A percentile compares a stretch with the other conserved stretches of the same genome.
phyloP scores from a whole-genome alignment of 2,113 vertebrate genomes.

The Urocitellus parryii region DNA sequence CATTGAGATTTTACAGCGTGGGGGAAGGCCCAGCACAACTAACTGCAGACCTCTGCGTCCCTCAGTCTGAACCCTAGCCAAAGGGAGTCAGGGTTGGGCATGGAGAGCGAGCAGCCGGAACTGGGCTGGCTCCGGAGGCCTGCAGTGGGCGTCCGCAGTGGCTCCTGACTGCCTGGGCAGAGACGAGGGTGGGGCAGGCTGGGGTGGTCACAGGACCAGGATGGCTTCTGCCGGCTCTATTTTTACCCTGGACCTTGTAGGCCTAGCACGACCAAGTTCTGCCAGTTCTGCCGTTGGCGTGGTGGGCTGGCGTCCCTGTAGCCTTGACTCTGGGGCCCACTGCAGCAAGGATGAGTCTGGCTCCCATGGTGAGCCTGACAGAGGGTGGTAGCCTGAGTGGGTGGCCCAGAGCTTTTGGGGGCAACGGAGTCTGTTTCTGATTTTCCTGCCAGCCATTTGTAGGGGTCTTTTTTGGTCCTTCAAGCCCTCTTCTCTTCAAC shows the following conservation, averaged over 20 bases:
- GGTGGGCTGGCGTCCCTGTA: neutral
- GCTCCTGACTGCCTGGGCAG: neutral
- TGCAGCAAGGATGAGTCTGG: neutral
- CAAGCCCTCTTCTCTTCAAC: neutral
- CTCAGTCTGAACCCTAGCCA: neutral
- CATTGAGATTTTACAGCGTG: neutral
- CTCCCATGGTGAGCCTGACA: neutral
- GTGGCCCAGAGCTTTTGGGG: neutral
- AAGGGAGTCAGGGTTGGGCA: neutral
- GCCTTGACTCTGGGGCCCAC: neutral
- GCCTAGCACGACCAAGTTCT: neutral
- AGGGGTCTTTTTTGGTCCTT: neutral
- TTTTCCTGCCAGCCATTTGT: neutral
- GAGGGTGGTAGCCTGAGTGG: neutral
- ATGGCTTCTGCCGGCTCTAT: constrained; percentile 58
- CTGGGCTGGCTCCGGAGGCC: neutral
- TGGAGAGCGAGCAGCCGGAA: neutral
- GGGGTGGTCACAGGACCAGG: constrained; percentile 42
- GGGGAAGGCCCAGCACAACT: neutral
- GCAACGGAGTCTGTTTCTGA: neutral
- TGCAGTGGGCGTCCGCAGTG: neutral
- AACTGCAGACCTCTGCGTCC: neutral
- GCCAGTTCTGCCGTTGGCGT: neutral
- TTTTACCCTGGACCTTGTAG: constrained; percentile 68
- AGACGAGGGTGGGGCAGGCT: constrained; percentile 47